Evolutionary conservation across 2,797 vertebrate species (phyloP).

Genomic region (Coendou prehensilis): DNA sequence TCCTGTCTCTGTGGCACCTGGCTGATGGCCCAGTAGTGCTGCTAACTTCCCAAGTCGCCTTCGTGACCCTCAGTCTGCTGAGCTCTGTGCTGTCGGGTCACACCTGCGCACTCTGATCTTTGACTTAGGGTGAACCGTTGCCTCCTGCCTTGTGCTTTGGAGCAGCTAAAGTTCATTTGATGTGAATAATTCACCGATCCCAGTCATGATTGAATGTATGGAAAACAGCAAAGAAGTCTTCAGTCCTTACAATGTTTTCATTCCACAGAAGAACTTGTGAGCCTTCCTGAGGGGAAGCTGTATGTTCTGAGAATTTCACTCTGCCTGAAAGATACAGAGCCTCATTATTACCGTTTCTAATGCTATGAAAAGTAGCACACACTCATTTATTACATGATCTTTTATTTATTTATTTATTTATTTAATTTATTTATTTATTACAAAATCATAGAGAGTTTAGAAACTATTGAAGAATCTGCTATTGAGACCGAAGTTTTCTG

Average conservation of each 20-base stretch:
- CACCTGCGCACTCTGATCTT: not conserved
- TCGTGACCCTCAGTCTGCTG: not conserved
- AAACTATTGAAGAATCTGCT: not conserved
- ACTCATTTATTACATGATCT: not conserved
- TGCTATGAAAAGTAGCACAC: not conserved
- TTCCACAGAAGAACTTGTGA: not conserved
- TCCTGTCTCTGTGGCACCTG: not conserved
- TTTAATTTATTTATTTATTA: not conserved
- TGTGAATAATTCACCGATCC: not conserved
- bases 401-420: too few species aligned
- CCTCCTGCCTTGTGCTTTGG: not conserved
- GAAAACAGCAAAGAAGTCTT: not conserved
- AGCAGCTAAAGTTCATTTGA: not conserved
- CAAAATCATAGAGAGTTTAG: not conserved
- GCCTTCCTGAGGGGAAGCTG: not conserved
- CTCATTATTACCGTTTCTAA: not conserved
- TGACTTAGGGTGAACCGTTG: not conserved
- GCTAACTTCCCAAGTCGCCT: not conserved
- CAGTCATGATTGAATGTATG: not conserved
- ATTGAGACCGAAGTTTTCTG: not conserved
- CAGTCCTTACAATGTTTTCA: not conserved
- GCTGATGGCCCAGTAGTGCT: not conserved
- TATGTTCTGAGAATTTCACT: not conserved
- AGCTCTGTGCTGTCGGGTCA: not conserved
- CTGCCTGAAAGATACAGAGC: not conserved